Base-by-base conservation (phyloP, 2,113 vertebrate genomes). In the Pluvianellus socialis region DNA sequence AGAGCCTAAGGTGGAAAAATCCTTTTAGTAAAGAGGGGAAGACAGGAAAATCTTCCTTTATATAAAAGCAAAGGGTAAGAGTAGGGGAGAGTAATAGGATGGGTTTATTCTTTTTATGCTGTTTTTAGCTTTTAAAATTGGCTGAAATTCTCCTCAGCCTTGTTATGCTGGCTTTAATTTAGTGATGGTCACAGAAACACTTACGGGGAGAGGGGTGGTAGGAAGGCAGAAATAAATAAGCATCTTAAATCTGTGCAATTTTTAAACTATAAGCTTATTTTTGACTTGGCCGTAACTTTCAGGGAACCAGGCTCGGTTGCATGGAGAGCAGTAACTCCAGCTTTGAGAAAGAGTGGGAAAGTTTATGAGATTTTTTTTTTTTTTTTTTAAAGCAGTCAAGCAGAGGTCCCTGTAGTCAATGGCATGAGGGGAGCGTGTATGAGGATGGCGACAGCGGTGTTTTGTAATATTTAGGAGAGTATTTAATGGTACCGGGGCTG, bases 391-490 rank as follows among this genome's bases (percentile, higher is more conserved):
- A 82, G 80, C 91, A 90, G 75, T 83, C 55, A 84, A 72, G n/a
- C 42, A 42, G n/a, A 88, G 56, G 75, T 83, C 66, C 74, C 85
- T 81, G 55, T 65, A 62, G 61, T 38, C 63, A 12, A 47, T 85
- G 49, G 47, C 76, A n/a, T 58, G 58, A 95, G 71, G 62, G 88
- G 67, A 90, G 35, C 9, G 2, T 62, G 50, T 63, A 71, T 42
- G 47, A 67, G n/a, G n/a, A 65, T 4, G 7, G 61, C 1, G 23
- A 85, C 55, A 92, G 77, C 50, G 92, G 85, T 8, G 3, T 91
- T 96, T 93, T 95, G 30, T 87, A 92, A 53, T 96, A 95, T 93
- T 95, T 97, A 97, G 77, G 67, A 50, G 81, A 67, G 38, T 86
- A 63, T 92, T 97, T 96, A 92, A 80, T n/a, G 61, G 47, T 55